phyloP scores from a whole-genome alignment of 2,888 invertebrate species.

The Tenthredo scrophulariae region DNA sequence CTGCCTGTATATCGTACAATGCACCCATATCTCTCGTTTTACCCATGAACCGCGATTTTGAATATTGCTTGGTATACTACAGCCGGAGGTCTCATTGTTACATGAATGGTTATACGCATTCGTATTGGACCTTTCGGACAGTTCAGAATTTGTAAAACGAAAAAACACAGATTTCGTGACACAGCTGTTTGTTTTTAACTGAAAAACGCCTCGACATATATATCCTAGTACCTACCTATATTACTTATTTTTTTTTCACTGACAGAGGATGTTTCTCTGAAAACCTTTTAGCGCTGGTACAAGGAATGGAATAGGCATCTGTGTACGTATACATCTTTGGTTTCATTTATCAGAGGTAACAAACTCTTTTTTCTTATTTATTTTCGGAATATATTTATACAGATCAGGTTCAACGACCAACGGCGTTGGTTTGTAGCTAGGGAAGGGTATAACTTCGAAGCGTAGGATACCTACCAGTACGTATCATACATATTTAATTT shows the following conservation, averaged over 20 bases:
- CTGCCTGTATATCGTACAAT: neutral
- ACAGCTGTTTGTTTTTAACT: neutral
- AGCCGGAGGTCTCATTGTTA: neutral
- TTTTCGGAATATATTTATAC: neutral
- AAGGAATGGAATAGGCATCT: neutral
- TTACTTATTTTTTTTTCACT: neutral
- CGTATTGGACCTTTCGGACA: neutral
- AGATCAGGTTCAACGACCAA: slow-evolving; percentile 9
- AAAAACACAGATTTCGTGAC: neutral
- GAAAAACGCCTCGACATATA: neutral
- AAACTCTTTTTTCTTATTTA: neutral
- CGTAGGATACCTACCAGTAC: neutral
- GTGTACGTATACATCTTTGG: neutral
- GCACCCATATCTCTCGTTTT: neutral
- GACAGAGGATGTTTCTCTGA: neutral
- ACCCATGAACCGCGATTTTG: neutral
- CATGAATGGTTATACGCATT: neutral
- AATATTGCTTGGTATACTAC: neutral
- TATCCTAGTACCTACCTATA: neutral
- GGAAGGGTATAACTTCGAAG: neutral
- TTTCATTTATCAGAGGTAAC: neutral
- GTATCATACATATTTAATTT: slow-evolving; percentile 27
- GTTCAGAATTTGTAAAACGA: neutral
- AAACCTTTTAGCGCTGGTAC: neutral
- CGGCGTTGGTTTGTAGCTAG: neutral